Base-by-base conservation (phyloP, 2,797 vertebrate species). In the Pseudochirops corinnae region DNA sequence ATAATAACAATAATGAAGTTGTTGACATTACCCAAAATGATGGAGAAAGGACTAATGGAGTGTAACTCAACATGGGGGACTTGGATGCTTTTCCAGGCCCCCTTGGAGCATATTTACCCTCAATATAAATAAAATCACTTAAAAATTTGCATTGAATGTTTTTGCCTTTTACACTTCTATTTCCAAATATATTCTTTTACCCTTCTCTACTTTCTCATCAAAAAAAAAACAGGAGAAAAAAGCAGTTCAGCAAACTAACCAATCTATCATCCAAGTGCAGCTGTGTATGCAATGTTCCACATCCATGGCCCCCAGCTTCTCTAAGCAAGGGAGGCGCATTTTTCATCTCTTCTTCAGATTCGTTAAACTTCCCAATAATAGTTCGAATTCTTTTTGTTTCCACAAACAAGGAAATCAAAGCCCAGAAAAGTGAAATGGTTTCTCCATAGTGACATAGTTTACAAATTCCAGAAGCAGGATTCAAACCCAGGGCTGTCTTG, bases 371-470 rank as follows among this genome's bases (percentile, higher is more conserved):
- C 53, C 52, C 67, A 55, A 92, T 31, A 92, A 31, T 1, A 50
- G 24, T 31, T 58, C 18, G 1, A 90, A 31, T 53, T 93, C 56
- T 55, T 91, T 67, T 55, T 82, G 16, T 28, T 62, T 58, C 92
- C 58, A 92, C 33, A 95, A 56, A 90, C 56, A 9, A 90, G 93
- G 24, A 95, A 95, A 95, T 26, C 74, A 62, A 96, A 50, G 29
- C 16, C 55, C 53, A 90, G 0, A 10, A 56, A n/a, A 31, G 18
- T 46, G n/a, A 57, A 91, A 57, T 91, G 31, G n/a, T 0, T 12
- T 28, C 10, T 29, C n/a, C 56, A 93, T 82, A 92, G 91, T 58
- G 0, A 55, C 9, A 18, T 55, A 62, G 28, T 82, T 46, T 46
- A 46, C 9, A 46, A 82, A 82, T 82, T 82, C 26, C 39, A 82